A percentile compares a stretch with the other conserved stretches of the same genome.
Conservation (phyloP, 2,113 vertebrate genomes). For the Psilopsiagon aurifrons region DNA sequence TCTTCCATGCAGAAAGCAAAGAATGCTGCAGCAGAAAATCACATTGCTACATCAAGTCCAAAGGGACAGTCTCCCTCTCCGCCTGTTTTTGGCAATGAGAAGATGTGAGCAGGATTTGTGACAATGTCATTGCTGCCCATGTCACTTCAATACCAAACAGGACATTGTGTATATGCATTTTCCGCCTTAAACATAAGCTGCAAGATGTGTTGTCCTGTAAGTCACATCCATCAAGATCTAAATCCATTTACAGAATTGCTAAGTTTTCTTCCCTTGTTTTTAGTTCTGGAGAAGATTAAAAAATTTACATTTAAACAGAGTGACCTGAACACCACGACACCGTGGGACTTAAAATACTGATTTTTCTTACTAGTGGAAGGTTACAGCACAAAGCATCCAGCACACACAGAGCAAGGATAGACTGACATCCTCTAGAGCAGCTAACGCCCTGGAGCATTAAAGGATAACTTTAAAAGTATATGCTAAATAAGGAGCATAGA, state of each 20-base stretch:
- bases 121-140: background rate
- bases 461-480: constrained; percentile 9
- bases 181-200: background rate
- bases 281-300: constrained; percentile 1
- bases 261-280: background rate
- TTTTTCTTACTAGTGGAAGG: constrained; percentile 29
- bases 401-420: background rate
- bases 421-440: background rate
- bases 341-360: constrained; percentile 2
- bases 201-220: background rate
- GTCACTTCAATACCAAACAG: background rate
- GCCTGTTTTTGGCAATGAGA: background rate
- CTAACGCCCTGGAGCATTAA: background rate
- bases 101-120: background rate
- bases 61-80: background rate
- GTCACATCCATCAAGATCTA: background rate
- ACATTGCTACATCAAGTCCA: background rate
- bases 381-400: background rate
- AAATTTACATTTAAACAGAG: constrained; percentile 19
- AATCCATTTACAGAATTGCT: constrained; percentile 1
- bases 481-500: constrained; percentile 11
- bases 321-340: background rate
- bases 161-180: background rate
- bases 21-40: background rate
- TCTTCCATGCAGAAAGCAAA: background rate